Percentiles rank a stretch among this genome's conserved stretches.
phyloP scores from a whole-genome alignment of 2,113 vertebrate genomes.

The Notiomystis cincta region DNA sequence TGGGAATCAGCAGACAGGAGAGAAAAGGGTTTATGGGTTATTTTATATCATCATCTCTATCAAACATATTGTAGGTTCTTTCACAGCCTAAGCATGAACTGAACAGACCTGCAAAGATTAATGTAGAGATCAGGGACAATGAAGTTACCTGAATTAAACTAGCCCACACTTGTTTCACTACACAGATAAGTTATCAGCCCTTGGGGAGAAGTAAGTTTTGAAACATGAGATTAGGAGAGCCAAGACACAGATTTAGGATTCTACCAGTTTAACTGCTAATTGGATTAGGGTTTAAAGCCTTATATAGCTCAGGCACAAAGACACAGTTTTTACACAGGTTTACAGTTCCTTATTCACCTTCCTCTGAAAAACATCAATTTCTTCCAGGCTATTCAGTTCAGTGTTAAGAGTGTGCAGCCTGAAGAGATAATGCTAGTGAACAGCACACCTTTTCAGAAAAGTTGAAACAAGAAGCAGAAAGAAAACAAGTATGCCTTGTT shows the following conservation, averaged over 20 bases:
- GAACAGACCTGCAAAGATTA: not conserved
- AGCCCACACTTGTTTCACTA: not conserved
- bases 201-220: not conserved
- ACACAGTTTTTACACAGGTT: not conserved
- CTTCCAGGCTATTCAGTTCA: not conserved
- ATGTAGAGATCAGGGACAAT: not conserved
- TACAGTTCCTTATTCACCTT: not conserved
- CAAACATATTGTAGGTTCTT: not conserved
- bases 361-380: not conserved
- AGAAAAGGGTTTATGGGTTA: not conserved
- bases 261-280: not conserved
- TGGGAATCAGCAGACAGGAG: not conserved
- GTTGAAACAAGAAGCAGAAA: not conserved
- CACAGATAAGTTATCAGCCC: not conserved
- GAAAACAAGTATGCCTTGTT: not conserved
- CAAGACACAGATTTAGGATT: not conserved
- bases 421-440: not conserved
- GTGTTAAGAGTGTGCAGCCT: not conserved
- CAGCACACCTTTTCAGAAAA: not conserved
- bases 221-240: not conserved
- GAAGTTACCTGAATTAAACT: not conserved
- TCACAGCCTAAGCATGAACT: not conserved
- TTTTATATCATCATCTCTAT: not conserved
- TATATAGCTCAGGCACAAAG: not conserved
- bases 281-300: not conserved